Evolutionary conservation across 2,797 vertebrate species (phyloP).

Genomic region (Taenioides sp.): DNA sequence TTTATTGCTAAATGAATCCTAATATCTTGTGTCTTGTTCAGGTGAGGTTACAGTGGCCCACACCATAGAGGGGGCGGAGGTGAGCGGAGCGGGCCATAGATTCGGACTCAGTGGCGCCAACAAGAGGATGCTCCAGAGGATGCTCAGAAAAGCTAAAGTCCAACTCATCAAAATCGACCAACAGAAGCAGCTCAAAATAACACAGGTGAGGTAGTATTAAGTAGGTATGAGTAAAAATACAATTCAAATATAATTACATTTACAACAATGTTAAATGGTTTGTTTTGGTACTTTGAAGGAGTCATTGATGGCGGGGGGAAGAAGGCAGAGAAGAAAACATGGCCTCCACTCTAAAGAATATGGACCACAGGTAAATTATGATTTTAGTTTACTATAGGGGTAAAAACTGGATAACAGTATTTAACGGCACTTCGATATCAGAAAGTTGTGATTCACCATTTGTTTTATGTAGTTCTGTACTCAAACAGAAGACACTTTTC

Average conservation of each 20-base stretch:
- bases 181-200: constrained; percentile 83
- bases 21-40: constrained; percentile 16
- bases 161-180: constrained; percentile 94
- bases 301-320: constrained; percentile 42
- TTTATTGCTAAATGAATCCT: constrained; percentile 1
- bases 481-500: no score
- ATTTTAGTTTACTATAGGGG: background rate
- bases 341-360: constrained; percentile 42
- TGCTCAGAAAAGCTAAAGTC: constrained; percentile 91
- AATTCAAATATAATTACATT: background rate
- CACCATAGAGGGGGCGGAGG: constrained; percentile 43
- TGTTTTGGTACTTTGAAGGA: constrained; percentile 55
- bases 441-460: no score
- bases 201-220: constrained; percentile 70
- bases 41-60: constrained; percentile 23
- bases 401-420: background rate
- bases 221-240: background rate
- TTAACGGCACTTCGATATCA: background rate
- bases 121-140: constrained; percentile 86
- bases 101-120: constrained; percentile 83
- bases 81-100: constrained; percentile 56
- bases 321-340: constrained; percentile 57
- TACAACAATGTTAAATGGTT: background rate
- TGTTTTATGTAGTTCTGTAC: background rate
- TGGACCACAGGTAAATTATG: constrained; percentile 62